Conservation (phyloP, 2,113 vertebrate species). For the Isurus oxyrinchus region DNA sequence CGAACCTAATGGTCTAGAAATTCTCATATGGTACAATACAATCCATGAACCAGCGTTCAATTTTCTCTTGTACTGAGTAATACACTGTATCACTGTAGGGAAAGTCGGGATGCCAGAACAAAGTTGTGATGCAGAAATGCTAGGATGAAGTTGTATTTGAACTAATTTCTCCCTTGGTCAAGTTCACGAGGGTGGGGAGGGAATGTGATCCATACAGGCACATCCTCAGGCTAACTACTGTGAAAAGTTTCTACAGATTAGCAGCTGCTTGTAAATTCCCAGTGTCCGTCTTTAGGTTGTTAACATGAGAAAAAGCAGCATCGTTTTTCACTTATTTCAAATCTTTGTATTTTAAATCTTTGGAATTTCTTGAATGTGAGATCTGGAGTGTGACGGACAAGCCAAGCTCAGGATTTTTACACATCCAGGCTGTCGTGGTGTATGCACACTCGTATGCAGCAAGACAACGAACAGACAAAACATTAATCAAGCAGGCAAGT, state of each 20-base stretch:
- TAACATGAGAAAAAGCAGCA: not conserved
- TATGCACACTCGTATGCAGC: too few relatives aligned
- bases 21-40: not conserved
- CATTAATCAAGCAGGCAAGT: not conserved
- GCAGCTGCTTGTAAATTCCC: not conserved
- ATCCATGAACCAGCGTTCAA: too few relatives aligned
- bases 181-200: not conserved
- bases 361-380: too few relatives aligned
- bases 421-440: not conserved
- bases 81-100: not conserved
- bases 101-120: not conserved
- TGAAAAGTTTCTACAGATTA: not conserved
- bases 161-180: not conserved
- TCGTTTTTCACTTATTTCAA: not conserved
- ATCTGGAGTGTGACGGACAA: not conserved
- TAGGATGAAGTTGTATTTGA: not conserved
- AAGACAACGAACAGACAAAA: not conserved
- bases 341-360: not conserved
- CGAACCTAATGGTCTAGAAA: not conserved
- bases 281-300: not conserved
- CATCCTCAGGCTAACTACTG: not conserved
- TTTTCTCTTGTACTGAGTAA: not conserved
- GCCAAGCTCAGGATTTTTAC: not conserved
- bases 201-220: not conserved
- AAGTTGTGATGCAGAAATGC: not conserved